Percentiles rank a stretch among this genome's conserved stretches.
Conservation (phyloP, 92 coral and sea anemone species). For the Hydrozoanthus gracilis region DNA sequence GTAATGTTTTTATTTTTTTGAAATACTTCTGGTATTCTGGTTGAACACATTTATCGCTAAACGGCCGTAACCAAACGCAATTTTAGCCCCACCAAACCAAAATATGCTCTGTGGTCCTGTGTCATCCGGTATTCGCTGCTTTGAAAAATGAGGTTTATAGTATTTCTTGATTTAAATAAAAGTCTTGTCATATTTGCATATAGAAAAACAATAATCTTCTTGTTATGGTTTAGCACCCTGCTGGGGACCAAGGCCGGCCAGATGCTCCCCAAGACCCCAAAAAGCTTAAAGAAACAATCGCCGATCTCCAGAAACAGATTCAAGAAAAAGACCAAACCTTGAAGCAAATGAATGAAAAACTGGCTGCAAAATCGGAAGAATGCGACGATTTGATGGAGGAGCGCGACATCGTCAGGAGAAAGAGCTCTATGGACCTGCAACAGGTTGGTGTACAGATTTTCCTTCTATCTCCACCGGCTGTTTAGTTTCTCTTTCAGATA, state of each 20-base stretch:
- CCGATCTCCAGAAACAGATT: conserved; percentile 68
- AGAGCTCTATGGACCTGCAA: conserved; percentile 78
- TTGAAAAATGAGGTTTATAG: no score
- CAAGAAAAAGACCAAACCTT: conserved; percentile 77
- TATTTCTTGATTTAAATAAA: no score
- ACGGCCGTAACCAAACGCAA: no score
- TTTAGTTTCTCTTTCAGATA: no score
- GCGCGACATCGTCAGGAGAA: conserved; percentile 72
- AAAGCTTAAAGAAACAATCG: conserved; percentile 59
- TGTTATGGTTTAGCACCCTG: not conserved
- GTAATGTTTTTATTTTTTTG: no score
- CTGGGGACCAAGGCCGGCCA: conserved; percentile 1
- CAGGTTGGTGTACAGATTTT: conserved; percentile 54
- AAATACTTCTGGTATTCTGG: no score
- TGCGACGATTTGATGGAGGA: conserved; percentile 88
- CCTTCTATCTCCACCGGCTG: no score
- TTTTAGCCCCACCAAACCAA: no score
- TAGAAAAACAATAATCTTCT: not conserved
- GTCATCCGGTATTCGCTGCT: no score
- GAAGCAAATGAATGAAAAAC: conserved; percentile 68
- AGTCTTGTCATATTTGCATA: not conserved
- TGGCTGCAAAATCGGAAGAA: conserved; percentile 83
- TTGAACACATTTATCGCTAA: no score
- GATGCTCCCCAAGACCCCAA: conserved; percentile 60
- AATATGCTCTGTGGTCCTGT: no score